These are phyloP conservation scores for Corbicula japonica DNA, from an alignment of 2,888 invertebrate species.

Conservation along the genomic window DNA sequence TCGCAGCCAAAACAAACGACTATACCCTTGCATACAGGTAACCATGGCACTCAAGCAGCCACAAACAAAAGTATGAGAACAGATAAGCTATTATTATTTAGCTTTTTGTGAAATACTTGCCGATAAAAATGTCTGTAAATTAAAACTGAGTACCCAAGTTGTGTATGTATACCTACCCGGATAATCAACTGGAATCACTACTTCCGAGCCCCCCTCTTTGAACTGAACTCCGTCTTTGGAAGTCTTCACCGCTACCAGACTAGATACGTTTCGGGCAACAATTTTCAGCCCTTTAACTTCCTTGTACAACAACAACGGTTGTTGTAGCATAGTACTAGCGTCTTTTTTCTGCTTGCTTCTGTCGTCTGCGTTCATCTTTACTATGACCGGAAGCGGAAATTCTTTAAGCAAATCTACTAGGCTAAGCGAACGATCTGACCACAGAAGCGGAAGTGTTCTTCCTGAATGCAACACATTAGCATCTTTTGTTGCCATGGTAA, in stretches of 20 bases:
- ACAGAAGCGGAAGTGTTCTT: constrained; percentile 33
- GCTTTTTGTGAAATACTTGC: no score
- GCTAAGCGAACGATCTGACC: constrained; percentile 65
- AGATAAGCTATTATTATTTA: no score
- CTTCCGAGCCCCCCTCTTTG: constrained; percentile 69
- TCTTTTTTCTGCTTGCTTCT: constrained; percentile 30
- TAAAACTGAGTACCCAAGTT: no score
- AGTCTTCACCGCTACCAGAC: constrained; percentile 61
- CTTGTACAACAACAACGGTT: constrained; percentile 71
- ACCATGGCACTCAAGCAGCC: no score
- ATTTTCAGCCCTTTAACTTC: constrained; percentile 69
- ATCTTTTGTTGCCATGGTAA: constrained; percentile 33
- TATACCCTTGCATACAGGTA: no score
- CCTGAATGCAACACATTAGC: background rate
- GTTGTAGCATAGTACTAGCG: constrained; percentile 56
- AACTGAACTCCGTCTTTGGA: constrained; percentile 58
- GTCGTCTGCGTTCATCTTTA: constrained; percentile 69
- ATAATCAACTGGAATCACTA: constrained; percentile 72
- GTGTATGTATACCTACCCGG: no score
- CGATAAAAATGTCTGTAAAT: no score
- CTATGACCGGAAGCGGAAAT: constrained; percentile 66
- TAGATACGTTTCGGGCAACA: constrained; percentile 71
- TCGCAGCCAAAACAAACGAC: no score
- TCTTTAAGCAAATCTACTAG: constrained; percentile 65
- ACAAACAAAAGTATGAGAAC: no score